These are phyloP conservation scores for Drepanosiphum platanoidis DNA, from an alignment of 2,888 invertebrate genomes.

Conservation along the genomic window DNA sequence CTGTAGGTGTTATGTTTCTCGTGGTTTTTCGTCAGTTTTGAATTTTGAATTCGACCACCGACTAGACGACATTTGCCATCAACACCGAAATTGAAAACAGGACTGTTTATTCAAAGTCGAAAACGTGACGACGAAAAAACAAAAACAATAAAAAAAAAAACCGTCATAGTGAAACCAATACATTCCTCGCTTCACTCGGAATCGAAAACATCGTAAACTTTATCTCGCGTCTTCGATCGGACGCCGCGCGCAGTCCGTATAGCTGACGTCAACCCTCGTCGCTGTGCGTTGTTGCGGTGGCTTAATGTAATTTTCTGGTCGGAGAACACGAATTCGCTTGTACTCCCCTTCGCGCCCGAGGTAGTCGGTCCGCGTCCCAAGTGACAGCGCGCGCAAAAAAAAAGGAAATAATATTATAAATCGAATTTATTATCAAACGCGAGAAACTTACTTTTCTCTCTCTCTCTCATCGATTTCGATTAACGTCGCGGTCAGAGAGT, in stretches of 20 bases:
- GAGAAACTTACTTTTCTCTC: background rate
- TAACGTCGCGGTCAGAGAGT: background rate
- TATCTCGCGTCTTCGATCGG: background rate
- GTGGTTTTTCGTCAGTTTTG: too few species aligned
- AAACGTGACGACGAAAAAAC: too few species aligned
- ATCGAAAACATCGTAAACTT: background rate
- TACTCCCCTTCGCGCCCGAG: background rate
- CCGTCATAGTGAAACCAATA: too few species aligned
- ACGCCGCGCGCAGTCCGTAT: background rate
- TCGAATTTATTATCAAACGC: background rate
- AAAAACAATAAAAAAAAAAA: too few species aligned
- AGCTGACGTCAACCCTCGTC: constrained; percentile 3
- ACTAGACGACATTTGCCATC: too few species aligned
- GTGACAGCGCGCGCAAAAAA: background rate
- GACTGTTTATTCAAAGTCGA: too few species aligned
- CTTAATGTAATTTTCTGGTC: constrained; percentile 49
- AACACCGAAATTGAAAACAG: too few species aligned
- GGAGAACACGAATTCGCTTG: constrained; percentile 28
- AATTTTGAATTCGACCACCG: too few species aligned
- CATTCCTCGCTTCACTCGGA: too few species aligned
- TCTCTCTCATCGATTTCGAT: background rate
- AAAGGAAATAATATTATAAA: background rate
- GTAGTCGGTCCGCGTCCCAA: background rate
- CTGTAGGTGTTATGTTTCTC: too few species aligned
- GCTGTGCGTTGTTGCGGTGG: background rate